phyloP scores from a whole-genome alignment of 2,888 invertebrate species.

The Micropterix aruncella region DNA sequence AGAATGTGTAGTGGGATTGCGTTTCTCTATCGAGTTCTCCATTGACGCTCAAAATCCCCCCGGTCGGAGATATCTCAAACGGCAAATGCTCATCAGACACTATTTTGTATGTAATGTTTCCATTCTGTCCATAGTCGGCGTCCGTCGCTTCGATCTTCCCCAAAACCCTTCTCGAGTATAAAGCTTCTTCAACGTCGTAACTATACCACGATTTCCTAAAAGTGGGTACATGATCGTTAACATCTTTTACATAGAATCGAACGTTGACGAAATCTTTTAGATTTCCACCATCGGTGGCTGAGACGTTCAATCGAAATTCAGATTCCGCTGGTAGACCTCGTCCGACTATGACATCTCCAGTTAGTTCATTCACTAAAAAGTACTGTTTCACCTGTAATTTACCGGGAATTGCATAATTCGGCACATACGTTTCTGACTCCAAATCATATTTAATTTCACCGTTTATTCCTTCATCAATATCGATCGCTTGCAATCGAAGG shows the following conservation, averaged over 20 bases:
- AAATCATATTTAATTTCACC: conserved; percentile 59
- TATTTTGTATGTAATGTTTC: conserved; percentile 59
- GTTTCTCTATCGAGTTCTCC: conserved; percentile 68
- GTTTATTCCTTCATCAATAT: conserved; percentile 57
- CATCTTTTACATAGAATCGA: conserved; percentile 58
- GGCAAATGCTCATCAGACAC: conserved; percentile 40
- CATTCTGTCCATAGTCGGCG: conserved; percentile 66
- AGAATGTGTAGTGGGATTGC: conserved; percentile 53
- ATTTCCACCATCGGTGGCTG: conserved; percentile 64
- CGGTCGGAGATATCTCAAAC: conserved; percentile 54
- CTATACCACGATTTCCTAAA: conserved; percentile 74
- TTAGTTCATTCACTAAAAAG: conserved; percentile 60
- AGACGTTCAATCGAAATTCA: conserved; percentile 59
- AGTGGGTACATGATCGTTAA: conserved; percentile 73
- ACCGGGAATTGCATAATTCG: conserved; percentile 30
- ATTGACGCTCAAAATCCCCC: conserved; percentile 55
- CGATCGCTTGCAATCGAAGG: conserved; percentile 53
- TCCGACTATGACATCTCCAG: conserved; percentile 62
- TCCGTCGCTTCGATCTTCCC: conserved; percentile 69
- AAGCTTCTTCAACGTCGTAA: conserved; percentile 69
- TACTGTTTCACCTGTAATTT: conserved; percentile 43
- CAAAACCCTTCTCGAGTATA: conserved; percentile 52
- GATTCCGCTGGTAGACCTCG: conserved; percentile 58
- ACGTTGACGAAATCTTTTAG: conserved; percentile 55
- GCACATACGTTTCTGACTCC: conserved; percentile 49